These are phyloP conservation scores for Mionectes macconnelli DNA, from an alignment of 2,113 vertebrate species.

Conservation along the genomic window DNA sequence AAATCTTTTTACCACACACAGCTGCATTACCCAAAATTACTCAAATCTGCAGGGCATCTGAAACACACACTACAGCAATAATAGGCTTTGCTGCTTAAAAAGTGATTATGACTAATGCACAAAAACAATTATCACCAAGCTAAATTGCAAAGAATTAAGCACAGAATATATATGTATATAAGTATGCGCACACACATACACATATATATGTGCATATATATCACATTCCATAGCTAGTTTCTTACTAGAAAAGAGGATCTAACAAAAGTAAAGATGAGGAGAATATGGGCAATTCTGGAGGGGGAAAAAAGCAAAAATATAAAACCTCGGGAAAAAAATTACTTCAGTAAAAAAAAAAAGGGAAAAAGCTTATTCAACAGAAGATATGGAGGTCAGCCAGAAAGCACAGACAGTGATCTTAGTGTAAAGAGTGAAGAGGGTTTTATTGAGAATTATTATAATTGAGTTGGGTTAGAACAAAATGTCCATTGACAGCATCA, in stretches of 20 bases:
- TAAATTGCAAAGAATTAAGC: conserved; percentile 69
- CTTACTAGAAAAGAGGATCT: background rate
- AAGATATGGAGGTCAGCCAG: background rate
- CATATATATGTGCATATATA: background rate
- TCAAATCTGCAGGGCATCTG: conserved; percentile 77
- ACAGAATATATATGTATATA: background rate
- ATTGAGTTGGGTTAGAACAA: background rate
- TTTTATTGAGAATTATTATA: background rate
- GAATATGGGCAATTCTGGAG: background rate
- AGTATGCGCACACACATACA: background rate
- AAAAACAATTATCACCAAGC: conserved; percentile 70
- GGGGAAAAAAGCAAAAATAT: rapidly evolving
- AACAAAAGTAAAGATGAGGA: background rate
- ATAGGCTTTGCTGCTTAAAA: conserved; percentile 76
- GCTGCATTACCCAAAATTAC: conserved; percentile 73
- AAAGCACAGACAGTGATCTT: background rate
- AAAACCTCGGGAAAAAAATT: background rate
- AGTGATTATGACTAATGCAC: conserved; percentile 75
- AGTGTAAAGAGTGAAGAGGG: background rate
- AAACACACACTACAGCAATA: conserved; percentile 64
- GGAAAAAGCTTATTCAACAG: background rate
- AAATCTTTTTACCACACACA: conserved; percentile 79
- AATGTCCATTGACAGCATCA: background rate
- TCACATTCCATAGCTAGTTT: background rate
- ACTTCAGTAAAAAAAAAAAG: background rate